phyloP scores from a whole-genome alignment of 2,888 invertebrate genomes.

The Nymphalis polychloros region DNA sequence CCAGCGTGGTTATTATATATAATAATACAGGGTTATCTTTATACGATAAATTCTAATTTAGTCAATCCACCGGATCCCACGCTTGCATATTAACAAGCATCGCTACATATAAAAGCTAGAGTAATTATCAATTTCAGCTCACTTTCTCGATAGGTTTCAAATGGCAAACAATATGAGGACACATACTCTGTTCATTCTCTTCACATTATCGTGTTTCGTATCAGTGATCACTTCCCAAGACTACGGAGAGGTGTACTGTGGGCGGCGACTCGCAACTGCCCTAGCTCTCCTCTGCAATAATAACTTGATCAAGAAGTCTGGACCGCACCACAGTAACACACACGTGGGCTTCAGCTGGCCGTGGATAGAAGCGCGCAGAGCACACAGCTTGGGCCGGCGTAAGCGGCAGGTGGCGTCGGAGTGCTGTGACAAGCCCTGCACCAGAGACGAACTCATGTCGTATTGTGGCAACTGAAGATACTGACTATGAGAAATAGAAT shows the following conservation, averaged over 20 bases:
- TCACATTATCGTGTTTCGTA: background rate
- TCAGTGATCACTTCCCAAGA: background rate
- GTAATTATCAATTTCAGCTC: background rate
- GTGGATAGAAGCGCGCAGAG: conserved; percentile 43
- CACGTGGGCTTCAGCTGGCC: conserved; percentile 35
- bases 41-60: background rate
- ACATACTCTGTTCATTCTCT: background rate
- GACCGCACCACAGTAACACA: conserved; percentile 7
- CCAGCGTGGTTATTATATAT: too few relatives aligned
- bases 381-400: conserved; percentile 41
- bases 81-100: background rate
- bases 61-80: background rate
- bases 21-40: too few relatives aligned
- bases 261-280: conserved; percentile 38
- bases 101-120: background rate
- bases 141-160: background rate
- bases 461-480: conserved; percentile 21
- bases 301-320: conserved; percentile 36
- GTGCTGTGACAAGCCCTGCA: conserved; percentile 53
- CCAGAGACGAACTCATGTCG: conserved; percentile 27
- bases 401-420: conserved; percentile 50
- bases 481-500: too few relatives aligned
- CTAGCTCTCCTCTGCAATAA: conserved; percentile 38
- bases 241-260: conserved; percentile 17
- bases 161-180: conserved; percentile 8